Base-by-base conservation (phyloP, 2,113 vertebrate genomes). In the Silurus meridionalis region DNA sequence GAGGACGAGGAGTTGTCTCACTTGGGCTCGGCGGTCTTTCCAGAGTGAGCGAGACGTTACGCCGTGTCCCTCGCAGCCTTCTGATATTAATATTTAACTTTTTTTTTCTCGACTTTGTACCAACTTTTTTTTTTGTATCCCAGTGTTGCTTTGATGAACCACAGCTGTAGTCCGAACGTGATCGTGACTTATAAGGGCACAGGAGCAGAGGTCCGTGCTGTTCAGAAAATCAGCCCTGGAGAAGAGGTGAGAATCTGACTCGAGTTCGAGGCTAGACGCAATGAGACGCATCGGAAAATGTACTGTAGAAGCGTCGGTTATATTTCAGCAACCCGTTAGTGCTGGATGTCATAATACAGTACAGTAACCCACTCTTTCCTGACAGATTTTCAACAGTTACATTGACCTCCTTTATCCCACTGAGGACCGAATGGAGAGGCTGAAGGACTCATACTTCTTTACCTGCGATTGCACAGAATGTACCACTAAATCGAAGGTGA, bases 1-100 rank as follows among this genome's bases (percentile, higher is more conserved):
- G 98, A 99, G 92, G 98, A 99, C 14, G 98, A 99, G 92, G 98
- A 99, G 84, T 96, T 99, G 58, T 99, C 97, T 80, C 98, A 99
- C 91, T 92, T 99, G 91, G 98, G 98, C 90, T 99, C 98, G 57
- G 98, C 98, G 21, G 95, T 99, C 93, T 99, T 99, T 93, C 98
- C 98, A 6, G 97, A 99, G 98, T 99, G 96, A 92, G 84, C 50
- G 77, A 14, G n/a, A 28, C 1, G 5, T 78, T 74, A 80, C 11
- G 46, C 5, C 37, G 37, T 84, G 63, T 88, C 21, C 46, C 25
- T 61, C 71, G 64, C 19, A 72, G 13, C 17, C 23, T 50, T 5
- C 28, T 71, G 15, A 82, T 46, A 21, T 37, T 15, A 55, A 14
- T 69, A 48, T 83, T 81, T 84, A 21, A 83, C 4, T 50, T 77